A percentile compares a stretch with the other conserved stretches of the same genome.
Evolutionary conservation across 2,113 vertebrate genomes (phyloP).

Genomic region (Erythrocercus mccallii): DNA sequence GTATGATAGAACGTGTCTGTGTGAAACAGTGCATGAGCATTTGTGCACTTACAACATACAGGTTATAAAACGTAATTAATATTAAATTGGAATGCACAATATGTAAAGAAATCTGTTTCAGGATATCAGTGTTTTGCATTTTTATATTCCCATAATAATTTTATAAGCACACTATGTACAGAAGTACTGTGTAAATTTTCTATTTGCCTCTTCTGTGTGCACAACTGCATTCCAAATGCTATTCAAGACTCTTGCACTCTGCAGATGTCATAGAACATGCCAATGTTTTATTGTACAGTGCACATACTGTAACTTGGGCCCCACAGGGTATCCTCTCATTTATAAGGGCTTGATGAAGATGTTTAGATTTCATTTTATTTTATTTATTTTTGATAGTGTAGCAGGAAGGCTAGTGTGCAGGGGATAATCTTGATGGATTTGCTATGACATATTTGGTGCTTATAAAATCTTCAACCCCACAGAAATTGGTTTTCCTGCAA

Average conservation of each 20-base stretch:
- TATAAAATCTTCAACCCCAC: conserved; percentile 37
- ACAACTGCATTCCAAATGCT: neutral
- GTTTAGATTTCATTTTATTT: conserved; percentile 39
- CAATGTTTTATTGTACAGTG: conserved; percentile 12
- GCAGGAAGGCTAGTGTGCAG: neutral
- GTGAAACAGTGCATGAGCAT: neutral
- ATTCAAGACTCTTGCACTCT: neutral
- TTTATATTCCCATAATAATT: neutral
- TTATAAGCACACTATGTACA: neutral
- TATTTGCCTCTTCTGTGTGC: neutral
- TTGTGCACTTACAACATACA: neutral
- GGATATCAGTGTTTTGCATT: neutral
- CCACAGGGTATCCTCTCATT: neutral
- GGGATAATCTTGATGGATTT: conserved; percentile 71
- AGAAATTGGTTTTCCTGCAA: conserved; percentile 42
- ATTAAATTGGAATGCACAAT: neutral
- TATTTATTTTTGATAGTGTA: conserved; percentile 44
- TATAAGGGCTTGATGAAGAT: conserved; percentile 28
- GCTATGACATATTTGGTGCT: conserved; percentile 81
- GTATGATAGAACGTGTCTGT: neutral
- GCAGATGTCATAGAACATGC: neutral
- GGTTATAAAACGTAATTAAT: neutral
- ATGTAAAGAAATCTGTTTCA: neutral
- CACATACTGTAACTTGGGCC: neutral
- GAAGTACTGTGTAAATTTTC: neutral